Conservation (phyloP, 2,888 invertebrate genomes). For the Trissonchulus latispiculum region DNA sequence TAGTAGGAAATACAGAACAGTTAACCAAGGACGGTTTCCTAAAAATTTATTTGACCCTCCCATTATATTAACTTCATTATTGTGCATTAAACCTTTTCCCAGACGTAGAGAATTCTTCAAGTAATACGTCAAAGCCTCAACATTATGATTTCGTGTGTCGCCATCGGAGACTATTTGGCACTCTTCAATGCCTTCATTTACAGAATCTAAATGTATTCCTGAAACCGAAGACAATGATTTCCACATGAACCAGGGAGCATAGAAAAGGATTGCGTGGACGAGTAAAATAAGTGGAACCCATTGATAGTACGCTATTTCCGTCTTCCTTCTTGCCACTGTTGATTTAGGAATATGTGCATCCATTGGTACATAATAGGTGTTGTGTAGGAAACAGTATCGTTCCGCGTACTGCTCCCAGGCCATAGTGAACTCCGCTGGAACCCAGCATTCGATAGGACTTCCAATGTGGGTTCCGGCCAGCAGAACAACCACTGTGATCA, state of each 20-base stretch:
- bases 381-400: conserved; percentile 50
- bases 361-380: conserved; percentile 43
- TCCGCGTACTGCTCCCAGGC: conserved; percentile 50
- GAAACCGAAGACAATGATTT: background rate
- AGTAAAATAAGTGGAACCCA: background rate
- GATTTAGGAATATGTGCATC: background rate
- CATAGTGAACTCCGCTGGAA: conserved; percentile 45
- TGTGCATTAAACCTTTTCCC: background rate
- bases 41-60: no score
- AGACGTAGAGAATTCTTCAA: background rate
- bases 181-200: background rate
- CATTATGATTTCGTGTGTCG: background rate
- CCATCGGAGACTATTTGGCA: background rate
- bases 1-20: background rate
- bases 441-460: conserved; percentile 47
- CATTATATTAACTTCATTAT: no score
- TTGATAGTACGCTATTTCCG: background rate
- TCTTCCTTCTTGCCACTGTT: background rate
- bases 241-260: background rate
- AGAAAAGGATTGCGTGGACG: background rate
- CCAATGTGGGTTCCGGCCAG: conserved; percentile 38
- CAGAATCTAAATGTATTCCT: background rate
- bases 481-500: background rate
- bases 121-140: background rate
- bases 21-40: background rate